A percentile compares a stretch with the other conserved stretches of the same genome.
phyloP scores from a whole-genome alignment of 92 coral and sea anemone species.

The Zoanthus solanderi region DNA sequence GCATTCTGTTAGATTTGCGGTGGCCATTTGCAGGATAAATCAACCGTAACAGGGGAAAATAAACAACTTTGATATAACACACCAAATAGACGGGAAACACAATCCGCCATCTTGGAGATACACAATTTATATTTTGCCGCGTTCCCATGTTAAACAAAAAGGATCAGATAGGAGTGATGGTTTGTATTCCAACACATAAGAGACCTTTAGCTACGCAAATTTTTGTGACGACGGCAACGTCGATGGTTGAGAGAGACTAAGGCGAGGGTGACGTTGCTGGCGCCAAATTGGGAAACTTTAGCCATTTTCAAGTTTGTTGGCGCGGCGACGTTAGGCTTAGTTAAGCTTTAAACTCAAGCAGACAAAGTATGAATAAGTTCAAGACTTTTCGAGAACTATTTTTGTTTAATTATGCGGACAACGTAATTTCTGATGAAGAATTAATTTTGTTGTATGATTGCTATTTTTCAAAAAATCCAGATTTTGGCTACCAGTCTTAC shows the following conservation, averaged over 20 bases:
- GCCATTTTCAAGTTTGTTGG: not conserved
- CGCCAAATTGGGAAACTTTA: slow-evolving; percentile 8
- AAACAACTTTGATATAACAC: no score
- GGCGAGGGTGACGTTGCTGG: slow-evolving; percentile 15
- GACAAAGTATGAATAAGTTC: slow-evolving; percentile 19
- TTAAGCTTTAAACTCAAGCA: not conserved
- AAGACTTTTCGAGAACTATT: slow-evolving; percentile 30
- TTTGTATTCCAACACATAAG: not conserved
- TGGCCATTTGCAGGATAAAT: no score
- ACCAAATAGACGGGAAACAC: no score
- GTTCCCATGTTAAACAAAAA: no score
- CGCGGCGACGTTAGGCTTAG: not conserved
- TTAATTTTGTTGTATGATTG: slow-evolving; percentile 3
- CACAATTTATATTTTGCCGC: no score
- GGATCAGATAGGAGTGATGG: no score
- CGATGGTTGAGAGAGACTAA: slow-evolving; percentile 11
- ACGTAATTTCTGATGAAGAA: slow-evolving; percentile 39
- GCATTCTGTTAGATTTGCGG: no score
- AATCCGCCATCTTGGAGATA: no score
- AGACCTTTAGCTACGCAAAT: slow-evolving; percentile 20
- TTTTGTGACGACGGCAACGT: slow-evolving; percentile 30
- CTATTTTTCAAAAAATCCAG: slow-evolving; percentile 19
- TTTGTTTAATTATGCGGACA: slow-evolving; percentile 38
- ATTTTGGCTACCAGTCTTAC: not conserved
- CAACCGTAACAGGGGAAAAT: no score